Evolutionary conservation across 1,140 invertebrate species (phyloP), one percentile per base, ranked within the genome.

Genomic region (Drosophila kepulauana): DNA sequence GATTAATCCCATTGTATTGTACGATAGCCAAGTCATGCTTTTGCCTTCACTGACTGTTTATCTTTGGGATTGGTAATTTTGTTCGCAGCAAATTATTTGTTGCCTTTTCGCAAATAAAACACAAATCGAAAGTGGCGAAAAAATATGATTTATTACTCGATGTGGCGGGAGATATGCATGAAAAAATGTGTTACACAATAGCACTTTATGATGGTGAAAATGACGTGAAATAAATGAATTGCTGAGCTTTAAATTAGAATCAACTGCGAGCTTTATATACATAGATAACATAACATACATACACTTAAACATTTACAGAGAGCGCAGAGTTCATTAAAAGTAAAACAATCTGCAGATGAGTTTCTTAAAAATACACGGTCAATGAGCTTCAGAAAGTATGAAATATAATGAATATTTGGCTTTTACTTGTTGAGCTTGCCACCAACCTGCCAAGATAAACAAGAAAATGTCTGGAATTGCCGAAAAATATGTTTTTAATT

Each of bases 141-240:
- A 54, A 63, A 52, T 30, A 56, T 65, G 63, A 65, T 65, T 65
- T 56, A 65, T 65, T 65, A 65, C 5, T 33, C 20, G 11, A 54
- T 20, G 33, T 56, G 2, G 49, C 3, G 33, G 30, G 33, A 43
- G 10, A 25, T 13, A 15, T 41, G 5, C 41, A 15, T 25, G 7
- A 28, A 49, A 7, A 62, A 35, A 49, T 62, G 45, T 16, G 59
- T 62, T 54, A 54, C n/a, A 33, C 51, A 54, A 54, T 30, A 54
- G 10, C 51, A 2, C 7, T 49, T 49, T 49, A 49, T 49, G 15
- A 20, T 20, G 46, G 49, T n/a, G 49, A 28, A 52, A 52, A 33
- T 52, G n/a, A 30, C 8, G 16, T 13, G 16, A 28, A 51, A 15
- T 49, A 25, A 20, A 49, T 20, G 16, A 49, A 25, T 25, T 49